A percentile compares a stretch with the other conserved stretches of the same genome.
These are phyloP conservation scores for Oncorhynchus clarkii DNA, from an alignment of 2,113 vertebrate species.

Conservation along the genomic window DNA sequence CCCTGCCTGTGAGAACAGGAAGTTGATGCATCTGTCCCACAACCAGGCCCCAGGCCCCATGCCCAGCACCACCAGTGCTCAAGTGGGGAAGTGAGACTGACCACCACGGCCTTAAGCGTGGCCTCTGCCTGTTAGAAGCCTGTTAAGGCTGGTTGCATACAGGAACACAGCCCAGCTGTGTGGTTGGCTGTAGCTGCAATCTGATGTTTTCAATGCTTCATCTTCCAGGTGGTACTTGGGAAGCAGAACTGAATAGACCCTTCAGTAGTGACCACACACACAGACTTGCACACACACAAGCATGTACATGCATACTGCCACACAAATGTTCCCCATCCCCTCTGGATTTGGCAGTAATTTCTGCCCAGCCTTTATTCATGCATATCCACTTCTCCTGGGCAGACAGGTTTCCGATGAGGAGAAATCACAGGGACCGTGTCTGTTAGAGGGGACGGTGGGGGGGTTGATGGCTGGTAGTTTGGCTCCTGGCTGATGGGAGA, in stretches of 20 bases:
- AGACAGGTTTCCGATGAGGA: conserved; percentile 61
- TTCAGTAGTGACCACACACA: neutral
- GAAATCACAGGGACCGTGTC: conserved; percentile 29
- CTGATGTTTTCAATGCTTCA: neutral
- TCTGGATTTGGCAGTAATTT: conserved; percentile 48
- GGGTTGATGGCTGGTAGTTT: neutral
- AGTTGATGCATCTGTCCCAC: neutral
- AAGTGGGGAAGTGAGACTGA: neutral
- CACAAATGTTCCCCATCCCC: conserved; percentile 14
- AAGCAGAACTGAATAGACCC: neutral
- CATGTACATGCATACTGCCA: neutral
- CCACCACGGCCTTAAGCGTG: neutral
- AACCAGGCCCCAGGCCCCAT: neutral
- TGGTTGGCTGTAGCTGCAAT: neutral
- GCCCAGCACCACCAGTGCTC: neutral
- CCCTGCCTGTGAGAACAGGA: neutral
- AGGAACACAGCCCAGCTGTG: neutral
- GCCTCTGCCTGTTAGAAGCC: neutral
- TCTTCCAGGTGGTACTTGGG: neutral
- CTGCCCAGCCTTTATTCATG: conserved; percentile 49
- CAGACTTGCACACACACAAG: neutral
- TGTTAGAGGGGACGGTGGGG: neutral
- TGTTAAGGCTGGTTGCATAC: neutral
- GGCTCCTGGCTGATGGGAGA: conserved; percentile 1
- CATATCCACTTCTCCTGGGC: conserved; percentile 33